phyloP scores from a whole-genome alignment of 1,140 invertebrate genomes.

The Xylocopa sonorina region DNA sequence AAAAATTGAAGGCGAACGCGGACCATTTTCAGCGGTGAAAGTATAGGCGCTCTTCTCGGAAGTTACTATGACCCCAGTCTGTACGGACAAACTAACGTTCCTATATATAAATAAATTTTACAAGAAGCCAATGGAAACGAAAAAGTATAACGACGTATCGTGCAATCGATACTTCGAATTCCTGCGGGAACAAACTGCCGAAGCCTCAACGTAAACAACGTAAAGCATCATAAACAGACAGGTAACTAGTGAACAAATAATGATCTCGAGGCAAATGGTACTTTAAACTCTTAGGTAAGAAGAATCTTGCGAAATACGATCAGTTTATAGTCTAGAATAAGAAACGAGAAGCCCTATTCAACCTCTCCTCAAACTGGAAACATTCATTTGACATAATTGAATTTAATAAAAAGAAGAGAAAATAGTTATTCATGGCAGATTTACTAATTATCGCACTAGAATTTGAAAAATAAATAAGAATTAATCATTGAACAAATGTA shows the following conservation, averaged over 20 bases:
- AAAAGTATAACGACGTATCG: slow-evolving; percentile 5
- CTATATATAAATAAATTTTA: slow-evolving; percentile 44
- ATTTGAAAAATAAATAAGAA: not conserved
- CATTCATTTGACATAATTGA: not conserved
- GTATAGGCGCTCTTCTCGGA: not conserved
- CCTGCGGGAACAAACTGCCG: slow-evolving; percentile 13
- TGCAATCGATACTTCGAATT: slow-evolving; percentile 24
- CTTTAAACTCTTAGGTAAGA: slow-evolving; percentile 44
- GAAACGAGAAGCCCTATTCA: not conserved
- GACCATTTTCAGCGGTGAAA: not conserved
- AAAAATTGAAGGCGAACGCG: not conserved
- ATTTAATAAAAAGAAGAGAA: not conserved
- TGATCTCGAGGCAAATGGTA: slow-evolving; percentile 1
- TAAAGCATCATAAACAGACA: not conserved
- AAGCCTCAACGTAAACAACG: not conserved
- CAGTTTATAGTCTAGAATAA: slow-evolving; percentile 35
- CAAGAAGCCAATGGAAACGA: slow-evolving; percentile 10
- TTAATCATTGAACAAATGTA: slow-evolving; percentile 3
- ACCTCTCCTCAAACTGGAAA: not conserved
- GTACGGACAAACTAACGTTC: slow-evolving; percentile 25
- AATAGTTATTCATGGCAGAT: not conserved
- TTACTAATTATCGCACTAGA: slow-evolving; percentile 14
- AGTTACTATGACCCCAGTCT: slow-evolving; percentile 2
- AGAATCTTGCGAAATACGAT: slow-evolving; percentile 23
- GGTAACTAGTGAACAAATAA: slow-evolving; percentile 11